Percentiles rank a stretch among this genome's conserved stretches.
phyloP scores from a whole-genome alignment of 2,113 vertebrate species.

The Pseudopodoces humilis region DNA sequence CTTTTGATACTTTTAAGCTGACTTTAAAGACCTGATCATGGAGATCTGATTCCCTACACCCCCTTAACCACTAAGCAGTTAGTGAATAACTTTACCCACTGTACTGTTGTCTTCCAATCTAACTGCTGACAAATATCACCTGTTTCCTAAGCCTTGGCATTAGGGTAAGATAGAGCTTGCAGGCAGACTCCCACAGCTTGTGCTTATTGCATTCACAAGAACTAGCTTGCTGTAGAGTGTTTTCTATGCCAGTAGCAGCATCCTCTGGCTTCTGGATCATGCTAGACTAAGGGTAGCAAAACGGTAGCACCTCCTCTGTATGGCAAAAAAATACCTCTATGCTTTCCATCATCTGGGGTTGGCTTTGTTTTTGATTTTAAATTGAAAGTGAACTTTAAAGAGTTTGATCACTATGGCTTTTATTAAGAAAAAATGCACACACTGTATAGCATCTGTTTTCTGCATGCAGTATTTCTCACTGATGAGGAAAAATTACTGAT shows the following conservation, averaged over 20 bases:
- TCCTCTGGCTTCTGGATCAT: not conserved
- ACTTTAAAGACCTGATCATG: no score
- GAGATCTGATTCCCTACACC: not conserved
- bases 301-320: not conserved
- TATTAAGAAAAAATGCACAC: no score
- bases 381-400: not conserved
- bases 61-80: not conserved
- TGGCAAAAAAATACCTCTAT: not conserved
- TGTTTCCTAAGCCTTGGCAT: not conserved
- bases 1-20: not conserved
- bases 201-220: fast-evolving
- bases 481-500: not conserved
- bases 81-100: not conserved
- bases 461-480: not conserved
- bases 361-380: not conserved
- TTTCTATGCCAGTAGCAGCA: not conserved
- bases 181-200: not conserved
- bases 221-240: fast-evolving
- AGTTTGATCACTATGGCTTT: not conserved
- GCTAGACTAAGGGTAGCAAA: not conserved
- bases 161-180: not conserved
- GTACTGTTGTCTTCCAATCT: not conserved
- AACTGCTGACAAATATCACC: not conserved
- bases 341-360: not conserved
- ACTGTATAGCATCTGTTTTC: not conserved